Conservation (phyloP, 2,113 vertebrate genomes). For the Excalfactoria chinensis region DNA sequence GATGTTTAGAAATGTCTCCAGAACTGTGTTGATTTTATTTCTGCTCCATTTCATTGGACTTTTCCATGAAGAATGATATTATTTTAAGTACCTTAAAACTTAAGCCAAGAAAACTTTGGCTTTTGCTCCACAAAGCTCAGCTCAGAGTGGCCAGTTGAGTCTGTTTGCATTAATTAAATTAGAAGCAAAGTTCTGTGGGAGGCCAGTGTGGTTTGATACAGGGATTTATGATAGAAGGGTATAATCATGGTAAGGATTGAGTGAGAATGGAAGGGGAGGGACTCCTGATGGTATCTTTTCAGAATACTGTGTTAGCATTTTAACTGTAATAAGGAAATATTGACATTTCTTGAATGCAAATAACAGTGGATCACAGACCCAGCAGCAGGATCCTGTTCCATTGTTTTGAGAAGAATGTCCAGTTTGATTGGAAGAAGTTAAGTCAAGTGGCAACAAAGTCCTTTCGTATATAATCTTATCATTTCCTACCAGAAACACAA, state of each 20-base stretch:
- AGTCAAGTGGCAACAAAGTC: neutral
- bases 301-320: neutral
- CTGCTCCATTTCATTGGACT: slow-evolving; percentile 25
- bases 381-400: neutral
- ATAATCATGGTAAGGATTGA: neutral
- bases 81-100: slow-evolving; percentile 29
- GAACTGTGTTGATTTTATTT: slow-evolving; percentile 8
- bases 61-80: slow-evolving; percentile 34
- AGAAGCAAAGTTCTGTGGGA: neutral
- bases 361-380: neutral
- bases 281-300: neutral
- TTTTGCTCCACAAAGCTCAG: neutral
- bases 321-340: neutral
- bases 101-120: slow-evolving; percentile 29
- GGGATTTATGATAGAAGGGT: neutral
- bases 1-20: neutral
- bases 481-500: neutral
- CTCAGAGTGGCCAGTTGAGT: neutral
- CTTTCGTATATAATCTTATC: neutral
- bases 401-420: slow-evolving; percentile 7
- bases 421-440: neutral
- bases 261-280: neutral
- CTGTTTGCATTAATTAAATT: neutral
- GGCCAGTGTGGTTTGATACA: neutral
- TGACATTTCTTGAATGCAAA: neutral